Conservation (phyloP, 2,888 invertebrate genomes). For the Orthonevra nobilis region DNA sequence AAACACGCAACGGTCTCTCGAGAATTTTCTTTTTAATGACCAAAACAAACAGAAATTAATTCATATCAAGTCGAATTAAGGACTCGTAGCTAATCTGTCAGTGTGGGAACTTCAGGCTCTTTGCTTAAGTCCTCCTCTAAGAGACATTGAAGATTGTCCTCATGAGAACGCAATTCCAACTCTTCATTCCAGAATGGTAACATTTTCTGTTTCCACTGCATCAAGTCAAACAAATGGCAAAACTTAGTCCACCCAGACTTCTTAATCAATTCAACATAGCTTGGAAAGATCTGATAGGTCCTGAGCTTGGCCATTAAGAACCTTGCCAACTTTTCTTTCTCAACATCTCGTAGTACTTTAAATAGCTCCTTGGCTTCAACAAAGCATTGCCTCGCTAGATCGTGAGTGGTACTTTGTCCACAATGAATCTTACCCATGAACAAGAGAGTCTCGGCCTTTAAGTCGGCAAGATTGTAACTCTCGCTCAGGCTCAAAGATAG, state of each 20-base stretch:
- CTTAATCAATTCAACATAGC: slow-evolving; percentile 46
- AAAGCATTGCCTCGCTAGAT: slow-evolving; percentile 31
- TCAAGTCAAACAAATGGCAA: slow-evolving; percentile 48
- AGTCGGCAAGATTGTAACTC: slow-evolving; percentile 14
- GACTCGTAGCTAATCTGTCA: too few relatives aligned
- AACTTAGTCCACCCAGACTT: slow-evolving; percentile 10
- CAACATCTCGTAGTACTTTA: slow-evolving; percentile 17
- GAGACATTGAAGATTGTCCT: slow-evolving; percentile 22
- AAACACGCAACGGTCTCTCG: too few relatives aligned
- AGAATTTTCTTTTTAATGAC: too few relatives aligned
- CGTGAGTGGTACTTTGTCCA: slow-evolving; percentile 9
- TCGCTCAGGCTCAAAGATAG: slow-evolving; percentile 39
- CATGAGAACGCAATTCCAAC: background rate
- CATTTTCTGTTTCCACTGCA: slow-evolving; percentile 51
- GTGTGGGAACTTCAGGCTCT: too few relatives aligned
- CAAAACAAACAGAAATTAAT: too few relatives aligned
- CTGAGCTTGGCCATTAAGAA: slow-evolving; percentile 52
- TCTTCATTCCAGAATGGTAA: slow-evolving; percentile 52
- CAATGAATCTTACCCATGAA: slow-evolving; percentile 57
- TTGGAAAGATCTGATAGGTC: slow-evolving; percentile 51
- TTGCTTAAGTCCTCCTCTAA: too few relatives aligned
- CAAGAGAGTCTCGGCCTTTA: slow-evolving; percentile 38
- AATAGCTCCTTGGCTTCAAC: slow-evolving; percentile 40
- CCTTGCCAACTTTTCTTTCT: slow-evolving; percentile 45
- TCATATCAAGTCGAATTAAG: too few relatives aligned